Conservation (phyloP, 2,888 invertebrate genomes). For the Alsophila aescularia region DNA sequence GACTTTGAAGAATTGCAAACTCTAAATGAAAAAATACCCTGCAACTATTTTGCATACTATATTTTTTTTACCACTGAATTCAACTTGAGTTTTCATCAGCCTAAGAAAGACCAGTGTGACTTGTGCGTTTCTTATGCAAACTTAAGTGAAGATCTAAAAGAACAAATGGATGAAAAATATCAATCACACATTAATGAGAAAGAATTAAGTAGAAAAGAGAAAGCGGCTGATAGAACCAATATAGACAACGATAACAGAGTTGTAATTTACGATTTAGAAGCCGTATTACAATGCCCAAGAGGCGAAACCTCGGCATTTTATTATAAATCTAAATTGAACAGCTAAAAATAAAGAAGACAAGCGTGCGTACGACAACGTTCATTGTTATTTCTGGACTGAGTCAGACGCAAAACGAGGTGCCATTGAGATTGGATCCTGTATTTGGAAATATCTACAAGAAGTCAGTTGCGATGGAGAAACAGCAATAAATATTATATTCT, state of each 20-base stretch:
- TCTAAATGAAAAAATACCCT: constrained; percentile 22
- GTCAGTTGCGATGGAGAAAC: constrained; percentile 7
- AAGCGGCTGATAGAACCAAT: constrained; percentile 27
- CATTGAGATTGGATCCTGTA: too few species aligned
- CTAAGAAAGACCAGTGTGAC: constrained; percentile 38
- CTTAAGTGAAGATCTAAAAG: constrained; percentile 24
- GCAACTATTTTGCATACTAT: constrained; percentile 25
- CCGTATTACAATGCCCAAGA: constrained; percentile 34
- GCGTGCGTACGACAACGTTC: constrained; percentile 21
- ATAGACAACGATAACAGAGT: constrained; percentile 23
- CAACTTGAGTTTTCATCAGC: constrained; percentile 36
- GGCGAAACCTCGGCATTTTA: constrained; percentile 37
- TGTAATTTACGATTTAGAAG: constrained; percentile 36
- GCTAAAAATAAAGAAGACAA: constrained; percentile 34
- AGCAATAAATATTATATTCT: constrained; percentile 39
- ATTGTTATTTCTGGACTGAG: constrained; percentile 48
- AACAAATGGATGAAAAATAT: constrained; percentile 21
- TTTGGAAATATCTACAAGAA: constrained; percentile 23
- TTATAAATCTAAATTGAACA: constrained; percentile 39
- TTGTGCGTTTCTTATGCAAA: constrained; percentile 22
- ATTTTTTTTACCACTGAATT: constrained; percentile 29
- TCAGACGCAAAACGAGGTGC: constrained; percentile 44
- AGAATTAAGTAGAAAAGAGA: constrained; percentile 28
- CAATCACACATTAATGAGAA: constrained; percentile 34
- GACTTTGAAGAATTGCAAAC: constrained; percentile 38